Percentiles rank a stretch among this genome's conserved stretches.
These are phyloP conservation scores for Mormyrus hasselquistii DNA, from an alignment of 2,797 vertebrate species.

Conservation along the genomic window DNA sequence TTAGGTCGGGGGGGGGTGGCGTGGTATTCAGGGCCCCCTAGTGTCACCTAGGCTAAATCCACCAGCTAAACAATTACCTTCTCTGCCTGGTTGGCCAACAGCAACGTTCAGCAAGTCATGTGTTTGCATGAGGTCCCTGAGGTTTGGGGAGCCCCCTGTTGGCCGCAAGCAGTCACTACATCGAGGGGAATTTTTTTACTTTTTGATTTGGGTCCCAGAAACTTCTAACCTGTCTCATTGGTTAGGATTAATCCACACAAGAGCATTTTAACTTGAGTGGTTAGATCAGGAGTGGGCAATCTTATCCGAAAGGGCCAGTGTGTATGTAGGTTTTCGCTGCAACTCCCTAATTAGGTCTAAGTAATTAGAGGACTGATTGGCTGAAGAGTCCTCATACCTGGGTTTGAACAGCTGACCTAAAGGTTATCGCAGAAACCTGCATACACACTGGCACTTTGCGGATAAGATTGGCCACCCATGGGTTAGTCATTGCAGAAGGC, in stretches of 20 bases:
- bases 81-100: neutral
- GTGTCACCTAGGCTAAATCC: neutral
- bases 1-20: neutral
- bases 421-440: too few relatives aligned
- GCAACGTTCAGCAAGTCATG: neutral
- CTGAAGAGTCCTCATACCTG: too few relatives aligned
- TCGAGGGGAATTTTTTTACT: neutral
- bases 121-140: neutral
- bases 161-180: neutral
- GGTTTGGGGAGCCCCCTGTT: neutral
- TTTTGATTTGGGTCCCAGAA: neutral
- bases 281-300: neutral
- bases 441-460: too few relatives aligned
- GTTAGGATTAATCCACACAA: neutral
- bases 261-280: neutral
- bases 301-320: too few relatives aligned
- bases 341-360: too few relatives aligned
- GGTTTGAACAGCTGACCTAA: too few relatives aligned
- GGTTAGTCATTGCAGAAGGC: neutral
- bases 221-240: neutral
- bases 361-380: too few relatives aligned
- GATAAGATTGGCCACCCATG: too few relatives aligned
- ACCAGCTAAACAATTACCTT: neutral
- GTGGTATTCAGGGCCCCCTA: neutral
- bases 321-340: too few relatives aligned